Base-by-base conservation (phyloP, 2,113 vertebrate genomes). In the Corythornis madagascariensis region DNA sequence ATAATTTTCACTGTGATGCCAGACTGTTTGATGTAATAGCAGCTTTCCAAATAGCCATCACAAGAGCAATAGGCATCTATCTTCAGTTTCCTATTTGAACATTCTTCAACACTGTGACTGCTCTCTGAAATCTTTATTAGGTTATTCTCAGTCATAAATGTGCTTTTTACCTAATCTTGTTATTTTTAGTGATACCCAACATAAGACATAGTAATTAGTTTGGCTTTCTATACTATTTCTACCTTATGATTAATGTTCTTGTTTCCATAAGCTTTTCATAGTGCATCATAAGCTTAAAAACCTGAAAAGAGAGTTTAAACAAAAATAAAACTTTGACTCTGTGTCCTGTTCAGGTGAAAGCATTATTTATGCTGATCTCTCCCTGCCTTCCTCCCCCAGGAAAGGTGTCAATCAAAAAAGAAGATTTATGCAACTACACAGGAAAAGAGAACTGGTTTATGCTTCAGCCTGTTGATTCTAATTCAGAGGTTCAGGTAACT, bases 401-500 rank as follows among this genome's bases (percentile, higher is more conserved):
- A 87, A 99, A 99, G 95, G 99, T 99, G 83, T 98, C 99, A 61
- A 99, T 99, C 91, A 98, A 98, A 96, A 99, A 99, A 97, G 99
- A 99, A 96, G 99, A 99, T 91, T 97, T 99, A 86, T 98, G 97
- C 97, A 98, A 98, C 91, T 98, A 98, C 94, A 99, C 97, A 86
- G 99, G 99, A 76, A 99, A 98, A 96, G 99, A 99, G 95, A 97
- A 98, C 71, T 99, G 99, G 99, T 99, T 99, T 96, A 97, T 98
- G 83, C 97, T 99, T 89, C 99, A 99, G 29, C 98, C 99, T 67
- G 97, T 99, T 77, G 99, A 99, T 96, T 98, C 98, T 26, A 99
- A 99, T 97, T 99, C 99, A 77, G 99, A 99, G 92, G 99, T 99
- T 89, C 99, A 99, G 99, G 99, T 99, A 98, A 97, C 74, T 95